Conservation (phyloP, 1,140 invertebrate genomes). For the Drosophila sturtevanti region DNA sequence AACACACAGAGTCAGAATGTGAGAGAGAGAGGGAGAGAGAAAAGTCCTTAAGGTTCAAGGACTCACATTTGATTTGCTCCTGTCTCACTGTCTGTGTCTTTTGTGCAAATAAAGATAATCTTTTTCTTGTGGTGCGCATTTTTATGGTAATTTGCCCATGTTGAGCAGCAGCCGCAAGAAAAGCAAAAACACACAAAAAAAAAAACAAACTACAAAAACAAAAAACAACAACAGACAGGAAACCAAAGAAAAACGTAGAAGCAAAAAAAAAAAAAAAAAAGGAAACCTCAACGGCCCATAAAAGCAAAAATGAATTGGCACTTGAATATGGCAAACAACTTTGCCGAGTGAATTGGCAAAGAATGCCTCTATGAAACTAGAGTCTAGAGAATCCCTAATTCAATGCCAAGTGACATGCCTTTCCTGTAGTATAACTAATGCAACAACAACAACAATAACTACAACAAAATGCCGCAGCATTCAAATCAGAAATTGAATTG, state of each 20-base stretch:
- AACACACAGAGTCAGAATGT: neutral
- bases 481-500: slow-evolving; percentile 28
- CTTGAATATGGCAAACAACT: slow-evolving; percentile 20
- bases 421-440: neutral
- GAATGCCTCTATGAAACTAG: neutral
- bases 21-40: no score
- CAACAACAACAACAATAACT: neutral
- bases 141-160: slow-evolving; percentile 71
- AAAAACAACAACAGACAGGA: slow-evolving; percentile 19
- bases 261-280: slow-evolving; percentile 17
- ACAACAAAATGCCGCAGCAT: slow-evolving; percentile 23
- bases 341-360: neutral
- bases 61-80: slow-evolving; percentile 58
- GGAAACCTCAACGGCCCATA: slow-evolving; percentile 35
- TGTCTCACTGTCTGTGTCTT: slow-evolving; percentile 18
- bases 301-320: slow-evolving; percentile 51
- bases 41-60: slow-evolving; percentile 66
- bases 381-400: slow-evolving; percentile 41
- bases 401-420: slow-evolving; percentile 34
- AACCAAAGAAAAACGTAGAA: slow-evolving; percentile 27
- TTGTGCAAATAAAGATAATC: slow-evolving; percentile 73
- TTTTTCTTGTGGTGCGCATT: slow-evolving; percentile 66
- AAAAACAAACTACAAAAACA: slow-evolving; percentile 24
- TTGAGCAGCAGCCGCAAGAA: slow-evolving; percentile 11
- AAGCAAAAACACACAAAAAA: slow-evolving; percentile 24